phyloP scores from a whole-genome alignment of 2,888 invertebrate genomes.

The Melolontha melolontha region DNA sequence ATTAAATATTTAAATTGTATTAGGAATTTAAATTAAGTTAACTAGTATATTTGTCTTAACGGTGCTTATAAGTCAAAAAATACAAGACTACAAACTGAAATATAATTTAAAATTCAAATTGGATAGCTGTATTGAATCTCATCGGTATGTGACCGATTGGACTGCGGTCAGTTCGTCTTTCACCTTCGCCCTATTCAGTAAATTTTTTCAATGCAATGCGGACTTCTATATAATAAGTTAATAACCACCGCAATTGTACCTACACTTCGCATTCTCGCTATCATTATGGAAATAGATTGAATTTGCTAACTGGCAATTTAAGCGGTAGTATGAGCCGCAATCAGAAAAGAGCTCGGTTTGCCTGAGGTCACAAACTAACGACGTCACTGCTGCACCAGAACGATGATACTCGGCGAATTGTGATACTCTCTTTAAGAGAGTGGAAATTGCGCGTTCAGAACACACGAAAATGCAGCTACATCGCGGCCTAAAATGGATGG shows the following conservation, averaged over 20 bases:
- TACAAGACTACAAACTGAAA: too few relatives aligned
- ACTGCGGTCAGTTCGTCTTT: neutral
- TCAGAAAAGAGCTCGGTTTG: constrained; percentile 17
- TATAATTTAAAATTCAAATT: too few relatives aligned
- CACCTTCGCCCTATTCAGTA: neutral
- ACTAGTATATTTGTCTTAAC: too few relatives aligned
- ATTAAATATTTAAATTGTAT: too few relatives aligned
- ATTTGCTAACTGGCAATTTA: constrained; percentile 36
- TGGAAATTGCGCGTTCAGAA: constrained; percentile 19
- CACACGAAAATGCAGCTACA: constrained; percentile 7
- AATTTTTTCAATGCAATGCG: constrained; percentile 16
- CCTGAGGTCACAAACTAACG: constrained; percentile 35
- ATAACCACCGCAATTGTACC: constrained; percentile 4
- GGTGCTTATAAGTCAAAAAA: too few relatives aligned
- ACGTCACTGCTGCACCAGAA: constrained; percentile 25
- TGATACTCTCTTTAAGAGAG: constrained; percentile 4
- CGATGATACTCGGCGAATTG: constrained; percentile 23
- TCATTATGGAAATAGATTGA: constrained; percentile 35
- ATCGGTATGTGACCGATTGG: constrained; percentile 6
- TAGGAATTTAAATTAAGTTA: too few relatives aligned
- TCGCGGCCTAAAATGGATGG: constrained; percentile 9
- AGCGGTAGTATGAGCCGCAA: constrained; percentile 7
- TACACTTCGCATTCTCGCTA: constrained; percentile 16
- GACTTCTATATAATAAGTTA: constrained; percentile 14
- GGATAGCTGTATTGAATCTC: too few relatives aligned